Evolutionary conservation across 2,888 invertebrate genomes (phyloP), one percentile per base, ranked within the genome.

Genomic region (Andricus curvator): DNA sequence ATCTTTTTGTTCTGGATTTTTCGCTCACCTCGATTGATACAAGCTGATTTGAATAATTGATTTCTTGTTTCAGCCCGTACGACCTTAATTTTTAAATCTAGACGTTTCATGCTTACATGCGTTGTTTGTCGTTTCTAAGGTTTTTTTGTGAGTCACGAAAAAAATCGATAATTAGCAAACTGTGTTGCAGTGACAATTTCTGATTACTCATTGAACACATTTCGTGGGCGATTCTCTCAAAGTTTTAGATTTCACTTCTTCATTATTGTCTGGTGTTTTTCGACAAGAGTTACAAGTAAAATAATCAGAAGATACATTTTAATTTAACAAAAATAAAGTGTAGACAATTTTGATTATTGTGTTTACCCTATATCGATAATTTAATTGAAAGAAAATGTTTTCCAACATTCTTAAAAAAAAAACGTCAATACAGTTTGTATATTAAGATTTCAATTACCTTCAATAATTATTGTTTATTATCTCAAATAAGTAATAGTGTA

Each of bases 11-110:
- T 41, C 41, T 67, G 22, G 37, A 41, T 67, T 67, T n/a, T 67
- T 41, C 13, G 2, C n/a, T 67, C n/a, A 20, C 67, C 41, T 37
- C 9, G 11, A 67, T 37, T 41, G n/a, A 41, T 67, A 37, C 67
- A 74, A 29, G n/a, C 70, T 70, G 11, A 51, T 74, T 74, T 74
- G n/a, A 74, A 74, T 74, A 74, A 74, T 74, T 74, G 74, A 74
- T 74, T 74, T 74, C 56, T 74, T 33, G 74, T 56, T 33, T 1
- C 33, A 20, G 20, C n/a, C 33, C 48, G 56, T 74, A 74, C 51
- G 74, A 56, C 74, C 74, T 74, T 74, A 74, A 74, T 51, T 56
- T n/a, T 56, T 13, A 33, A 74, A 74, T 74, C 29, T 13, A n/a
- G n/a, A 51, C 33, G 56, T 44, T 68, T 17, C 22, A 29, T 29